These are phyloP conservation scores for Microtus oregoni DNA, from an alignment of 2,113 vertebrate species.

Conservation along the genomic window DNA sequence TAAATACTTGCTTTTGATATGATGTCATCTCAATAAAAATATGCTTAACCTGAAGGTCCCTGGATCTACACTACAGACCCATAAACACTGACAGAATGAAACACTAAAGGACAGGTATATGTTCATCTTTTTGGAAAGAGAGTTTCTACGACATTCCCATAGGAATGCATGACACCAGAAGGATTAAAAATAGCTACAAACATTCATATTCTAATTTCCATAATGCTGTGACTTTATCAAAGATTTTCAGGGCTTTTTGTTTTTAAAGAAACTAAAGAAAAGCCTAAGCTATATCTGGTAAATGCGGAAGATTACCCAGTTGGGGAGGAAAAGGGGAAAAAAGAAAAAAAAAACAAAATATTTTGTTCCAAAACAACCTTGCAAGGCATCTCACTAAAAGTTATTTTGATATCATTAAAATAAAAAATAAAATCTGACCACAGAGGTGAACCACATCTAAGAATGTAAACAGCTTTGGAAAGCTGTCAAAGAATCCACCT, in stretches of 20 bases:
- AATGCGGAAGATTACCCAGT: neutral
- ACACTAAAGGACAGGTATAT: neutral
- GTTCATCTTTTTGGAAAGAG: neutral
- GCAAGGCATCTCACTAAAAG: neutral
- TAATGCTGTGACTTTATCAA: neutral
- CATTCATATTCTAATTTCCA: neutral
- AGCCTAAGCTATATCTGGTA: neutral
- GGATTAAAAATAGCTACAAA: conserved; percentile 33
- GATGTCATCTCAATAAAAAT: too few relatives aligned
- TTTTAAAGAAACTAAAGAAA: conserved; percentile 16
- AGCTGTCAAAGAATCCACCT: neutral
- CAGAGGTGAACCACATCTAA: neutral
- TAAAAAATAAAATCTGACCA: neutral
- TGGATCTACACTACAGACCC: neutral
- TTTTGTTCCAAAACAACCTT: neutral
- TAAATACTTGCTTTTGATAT: neutral
- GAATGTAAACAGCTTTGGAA: neutral
- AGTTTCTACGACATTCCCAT: neutral
- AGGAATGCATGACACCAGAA: neutral
- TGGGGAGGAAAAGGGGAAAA: neutral
- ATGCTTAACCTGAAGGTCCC: neutral
- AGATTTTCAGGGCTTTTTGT: neutral
- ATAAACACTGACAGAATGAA: neutral
- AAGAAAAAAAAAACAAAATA: neutral
- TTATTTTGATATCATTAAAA: neutral